Base-by-base conservation (phyloP, 1,140 invertebrate genomes). In the Atta colombica region DNA sequence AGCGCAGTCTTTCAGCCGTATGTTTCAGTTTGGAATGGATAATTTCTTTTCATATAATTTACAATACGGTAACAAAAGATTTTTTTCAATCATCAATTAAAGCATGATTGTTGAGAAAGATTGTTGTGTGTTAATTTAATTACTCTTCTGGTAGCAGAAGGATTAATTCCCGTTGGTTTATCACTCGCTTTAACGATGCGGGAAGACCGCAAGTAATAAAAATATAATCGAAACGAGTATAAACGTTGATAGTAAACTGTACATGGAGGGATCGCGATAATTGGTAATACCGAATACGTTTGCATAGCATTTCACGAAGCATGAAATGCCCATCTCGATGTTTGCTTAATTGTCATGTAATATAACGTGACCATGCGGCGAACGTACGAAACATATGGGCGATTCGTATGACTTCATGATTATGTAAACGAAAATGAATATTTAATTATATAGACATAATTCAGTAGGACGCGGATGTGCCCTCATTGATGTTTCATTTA, bases 401-500 rank as follows among this genome's bases (percentile, higher is more conserved):
- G 49, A 28, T 69, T 31, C 31, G 35, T 61, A 69, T 74, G 80
- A 82, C 68, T 82, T 82, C 35, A 74, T 74, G 68, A 82, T 82
- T 82, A 82, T 74, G 53, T 74, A 82, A 82, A 82, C 68, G 53
- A 74, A 82, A 82, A 74, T 74, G 80, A 82, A 82, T 82, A 74
- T 82, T 60, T 39, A 35, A 60, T 82, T 61, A 60, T 68, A 77
- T 55, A 80, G 77, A 68, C 45, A 66, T 82, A 60, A 88, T 91
- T 90, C 78, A 80, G 77, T 85, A 65, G 85, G 66, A 68, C 35
- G 78, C 72, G 61, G 51, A 55, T 39, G 65, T n/a, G 0, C 39
- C 28, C 31, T 25, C 63, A 0, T 5, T 25, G 28, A 51, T 84
- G 84, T 88, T 90, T 88, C 86, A 88, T 81, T 80, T 88, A 87